phyloP scores from a whole-genome alignment of 1,140 invertebrate genomes.

The Plodia interpunctella region DNA sequence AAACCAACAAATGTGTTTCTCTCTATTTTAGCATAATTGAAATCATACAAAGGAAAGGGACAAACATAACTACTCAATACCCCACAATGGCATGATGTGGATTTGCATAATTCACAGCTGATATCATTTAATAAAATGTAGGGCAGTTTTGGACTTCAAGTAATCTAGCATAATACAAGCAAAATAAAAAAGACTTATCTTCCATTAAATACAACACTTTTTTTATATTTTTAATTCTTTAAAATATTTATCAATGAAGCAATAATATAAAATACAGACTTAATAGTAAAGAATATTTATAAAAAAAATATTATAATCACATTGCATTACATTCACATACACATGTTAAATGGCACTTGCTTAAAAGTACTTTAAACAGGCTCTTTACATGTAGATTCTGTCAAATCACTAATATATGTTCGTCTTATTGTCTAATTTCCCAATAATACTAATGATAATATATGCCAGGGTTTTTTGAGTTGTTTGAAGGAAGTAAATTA shows the following conservation, averaged over 20 bases:
- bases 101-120: too few species aligned
- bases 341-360: background rate
- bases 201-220: background rate
- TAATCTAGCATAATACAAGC: background rate
- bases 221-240: background rate
- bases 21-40: too few species aligned
- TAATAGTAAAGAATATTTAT: background rate
- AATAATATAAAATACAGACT: background rate
- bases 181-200: background rate
- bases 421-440: background rate
- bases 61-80: too few species aligned
- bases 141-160: background rate
- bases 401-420: conserved; percentile 2
- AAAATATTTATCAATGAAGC: conserved; percentile 1
- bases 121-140: background rate
- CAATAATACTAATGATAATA: conserved; percentile 5
- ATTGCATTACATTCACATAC: background rate
- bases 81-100: too few species aligned
- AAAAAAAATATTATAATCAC: conserved; percentile 1
- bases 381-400: background rate
- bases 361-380: background rate
- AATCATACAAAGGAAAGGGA: too few species aligned
- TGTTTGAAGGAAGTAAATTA: too few species aligned
- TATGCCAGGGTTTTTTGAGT: background rate
- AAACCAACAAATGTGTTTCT: too few species aligned